Base-by-base conservation (phyloP, 2,113 vertebrate species). In the Seriola dumerili region DNA sequence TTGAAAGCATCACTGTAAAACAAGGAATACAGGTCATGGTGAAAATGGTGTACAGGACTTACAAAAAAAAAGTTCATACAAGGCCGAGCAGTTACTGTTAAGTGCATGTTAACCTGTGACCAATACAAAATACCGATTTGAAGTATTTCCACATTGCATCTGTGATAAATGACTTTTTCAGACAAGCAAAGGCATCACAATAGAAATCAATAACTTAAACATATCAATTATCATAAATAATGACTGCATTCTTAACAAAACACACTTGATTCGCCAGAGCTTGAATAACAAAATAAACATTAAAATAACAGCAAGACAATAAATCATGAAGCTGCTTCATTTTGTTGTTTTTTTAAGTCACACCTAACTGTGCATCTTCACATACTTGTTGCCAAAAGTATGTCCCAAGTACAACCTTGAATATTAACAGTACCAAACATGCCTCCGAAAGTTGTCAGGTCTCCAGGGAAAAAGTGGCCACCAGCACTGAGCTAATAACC, bases 121-220 rank as follows among this genome's bases (percentile, higher is more conserved):
- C 73, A 70, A 57, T 17, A 85, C 74, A 78, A 84, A 86, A 81
- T 71, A 87, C 25, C 70, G 58, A 67, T 72, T 66, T 61, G 58
- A 83, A 78, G 66, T 67, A 88, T 58, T 78, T 85, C 55, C 59
- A 79, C 73, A 44, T 83, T 61, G 62, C 73, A 86, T 68, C 75
- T 65, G 40, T 64, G 72, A 78, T 69, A 74, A 72, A 77, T 80
- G 38, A 74, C 21, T 79, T 87, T 62, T 82, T 72, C 57, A 90
- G 65, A 84, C 85, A 65, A 80, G 57, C 83, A 85, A 90, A 91
- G 82, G 87, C 76, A 83, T 88, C 74, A 86, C 63, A 10, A 90
- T 17, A 79, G 38, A 91, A 92, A 87, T 92, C 46, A 90, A 94
- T 93, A 94, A 94, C 79, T 93, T 93, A 93, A 89, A 91, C 77